These are phyloP conservation scores for Aptenodytes forsteri DNA, from an alignment of 2,113 vertebrate genomes.

Conservation along the genomic window DNA sequence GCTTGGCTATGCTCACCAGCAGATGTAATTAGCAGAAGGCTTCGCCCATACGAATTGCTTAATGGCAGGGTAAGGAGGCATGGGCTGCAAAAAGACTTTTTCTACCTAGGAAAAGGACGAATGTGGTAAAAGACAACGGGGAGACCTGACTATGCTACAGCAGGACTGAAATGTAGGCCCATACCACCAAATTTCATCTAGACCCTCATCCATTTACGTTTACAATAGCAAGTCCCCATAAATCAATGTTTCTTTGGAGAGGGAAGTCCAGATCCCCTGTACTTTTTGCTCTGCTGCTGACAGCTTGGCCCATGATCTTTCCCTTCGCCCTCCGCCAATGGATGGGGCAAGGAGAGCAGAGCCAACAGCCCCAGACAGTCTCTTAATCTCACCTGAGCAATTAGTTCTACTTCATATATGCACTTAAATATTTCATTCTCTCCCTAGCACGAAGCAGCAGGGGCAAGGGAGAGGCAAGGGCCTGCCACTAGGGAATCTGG, in stretches of 20 bases:
- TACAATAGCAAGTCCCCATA: neutral
- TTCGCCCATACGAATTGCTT: neutral
- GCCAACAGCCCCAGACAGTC: neutral
- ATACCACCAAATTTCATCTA: neutral
- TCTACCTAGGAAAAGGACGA: neutral
- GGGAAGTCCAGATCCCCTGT: neutral
- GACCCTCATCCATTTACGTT: neutral
- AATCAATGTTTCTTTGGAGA: neutral
- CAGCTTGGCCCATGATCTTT: neutral
- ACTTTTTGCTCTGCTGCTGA: neutral
- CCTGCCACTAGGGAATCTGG: neutral
- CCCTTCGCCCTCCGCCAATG: neutral
- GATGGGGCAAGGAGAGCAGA: neutral
- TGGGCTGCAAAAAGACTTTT: neutral
- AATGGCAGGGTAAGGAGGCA: neutral
- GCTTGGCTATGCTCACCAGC: neutral
- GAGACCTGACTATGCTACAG: neutral
- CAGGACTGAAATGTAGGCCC: neutral
- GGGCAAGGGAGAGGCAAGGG: neutral
- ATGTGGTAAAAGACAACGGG: neutral
- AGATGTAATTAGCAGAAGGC: neutral
- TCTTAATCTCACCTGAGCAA: neutral
- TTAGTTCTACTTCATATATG: neutral
- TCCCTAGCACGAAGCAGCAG: neutral
- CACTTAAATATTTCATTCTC: neutral